Evolutionary conservation across 2,797 vertebrate species (phyloP), one percentile per base, ranked within the genome.

Genomic region (Eptatretus atami): DNA sequence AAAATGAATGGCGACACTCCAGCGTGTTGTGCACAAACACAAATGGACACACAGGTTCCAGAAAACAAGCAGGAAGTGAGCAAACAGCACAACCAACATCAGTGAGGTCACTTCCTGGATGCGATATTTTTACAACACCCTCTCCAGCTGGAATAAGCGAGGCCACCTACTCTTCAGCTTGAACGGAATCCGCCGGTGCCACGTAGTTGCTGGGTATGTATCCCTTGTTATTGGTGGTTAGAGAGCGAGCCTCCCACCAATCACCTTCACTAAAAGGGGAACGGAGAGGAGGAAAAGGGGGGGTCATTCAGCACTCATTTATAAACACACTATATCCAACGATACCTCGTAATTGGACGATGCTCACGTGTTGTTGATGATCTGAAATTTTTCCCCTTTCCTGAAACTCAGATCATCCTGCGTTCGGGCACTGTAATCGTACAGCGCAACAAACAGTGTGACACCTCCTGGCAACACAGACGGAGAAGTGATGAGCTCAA

Each of bases 201-300:
- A 95, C 90, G 1, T 96, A 96, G 75, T 96, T 96, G 74, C 87
- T 90, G 68, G 90, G 88, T 72, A 95, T 80, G 73, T 82, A 96
- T 65, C 90, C 90, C 0, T 81, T 78, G 15, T 72, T 70, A n/a
- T 86, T 88, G 0, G 86, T 84, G 74, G 79, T 82, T 73, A 96
- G 73, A 2, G 88, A 95, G 19, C 87, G 78, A 54, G 85, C 90
- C 68, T 95, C 84, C 90, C 90, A 96, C 90, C 90, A 96, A 74
- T 96, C 90, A 2, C 83, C 83, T 72, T 96, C 90, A 24, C 90
- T 96, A 78, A 10, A 44, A 44, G 31, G 31, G 31, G 31, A 44
- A 44, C 31, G 31, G 31, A 44, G 31, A 44, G 6, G 6, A 44
- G 31, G 31, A 44, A 44, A 8, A 44, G 31, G 6, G 19, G 9